Evolutionary conservation across 2,113 vertebrate species (phyloP).

Genomic region (Chinchilla lanigera): DNA sequence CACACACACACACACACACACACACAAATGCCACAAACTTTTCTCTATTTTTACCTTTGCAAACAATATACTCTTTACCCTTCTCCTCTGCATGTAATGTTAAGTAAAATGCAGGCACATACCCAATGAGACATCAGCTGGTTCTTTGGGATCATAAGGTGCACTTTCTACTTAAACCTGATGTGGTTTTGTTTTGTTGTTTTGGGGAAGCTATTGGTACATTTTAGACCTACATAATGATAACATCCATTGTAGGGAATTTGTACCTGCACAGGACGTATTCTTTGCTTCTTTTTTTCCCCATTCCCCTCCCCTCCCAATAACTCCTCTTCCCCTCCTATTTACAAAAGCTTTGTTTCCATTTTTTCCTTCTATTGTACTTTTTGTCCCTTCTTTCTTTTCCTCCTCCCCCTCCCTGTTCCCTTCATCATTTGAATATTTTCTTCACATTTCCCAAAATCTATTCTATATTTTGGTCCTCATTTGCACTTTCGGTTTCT

Average conservation of each 20-base stretch:
- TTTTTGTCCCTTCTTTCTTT: background rate
- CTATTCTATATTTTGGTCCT: background rate
- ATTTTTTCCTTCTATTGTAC: background rate
- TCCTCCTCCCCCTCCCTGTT: background rate
- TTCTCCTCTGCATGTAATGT: background rate
- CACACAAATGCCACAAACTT: background rate
- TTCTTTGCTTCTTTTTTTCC: background rate
- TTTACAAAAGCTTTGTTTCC: background rate
- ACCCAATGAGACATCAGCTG: background rate
- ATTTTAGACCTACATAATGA: background rate
- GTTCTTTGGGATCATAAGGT: background rate
- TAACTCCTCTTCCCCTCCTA: background rate
- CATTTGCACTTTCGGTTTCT: background rate
- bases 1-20: background rate
- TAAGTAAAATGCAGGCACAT: slow-evolving; percentile 15
- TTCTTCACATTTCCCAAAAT: background rate
- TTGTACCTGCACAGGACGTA: background rate
- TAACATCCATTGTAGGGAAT: background rate
- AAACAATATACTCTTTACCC: slow-evolving; percentile 34
- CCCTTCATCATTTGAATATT: background rate
- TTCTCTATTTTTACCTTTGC: slow-evolving; percentile 10
- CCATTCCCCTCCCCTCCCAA: background rate
- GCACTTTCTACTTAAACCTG: slow-evolving; percentile 26
- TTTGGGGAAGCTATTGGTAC: background rate
- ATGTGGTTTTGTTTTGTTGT: background rate